Evolutionary conservation across 30 jellyfish, hydroid and myxozoan species (phyloP).

Genomic region (Hydractinia echinata): DNA sequence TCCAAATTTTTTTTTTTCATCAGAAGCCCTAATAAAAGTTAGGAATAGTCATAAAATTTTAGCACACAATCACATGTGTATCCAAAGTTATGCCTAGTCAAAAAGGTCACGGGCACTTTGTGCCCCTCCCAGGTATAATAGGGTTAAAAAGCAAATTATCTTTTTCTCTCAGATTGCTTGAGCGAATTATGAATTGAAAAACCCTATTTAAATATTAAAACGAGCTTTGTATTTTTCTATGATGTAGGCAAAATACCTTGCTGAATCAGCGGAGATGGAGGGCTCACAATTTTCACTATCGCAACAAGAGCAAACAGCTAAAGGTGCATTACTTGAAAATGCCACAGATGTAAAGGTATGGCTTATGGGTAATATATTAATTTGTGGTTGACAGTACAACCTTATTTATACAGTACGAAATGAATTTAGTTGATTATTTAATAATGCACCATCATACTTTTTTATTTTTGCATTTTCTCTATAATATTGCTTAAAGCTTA

Average conservation of each 20-base stretch:
- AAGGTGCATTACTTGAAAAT: conserved; percentile 93
- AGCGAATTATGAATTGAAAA: background rate
- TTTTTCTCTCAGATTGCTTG: too few relatives aligned
- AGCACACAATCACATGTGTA: too few relatives aligned
- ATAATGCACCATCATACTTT: background rate
- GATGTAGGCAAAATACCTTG: conserved; percentile 80
- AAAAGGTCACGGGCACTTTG: too few relatives aligned
- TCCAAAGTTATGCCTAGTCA: too few relatives aligned
- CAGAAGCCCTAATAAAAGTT: too few relatives aligned
- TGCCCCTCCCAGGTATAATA: too few relatives aligned
- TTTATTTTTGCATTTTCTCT: background rate
- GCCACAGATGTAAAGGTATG: conserved; percentile 89
- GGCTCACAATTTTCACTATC: conserved; percentile 96
- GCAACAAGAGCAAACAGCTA: conserved; percentile 84
- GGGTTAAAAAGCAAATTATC: too few relatives aligned
- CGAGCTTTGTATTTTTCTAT: background rate
- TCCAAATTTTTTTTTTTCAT: too few relatives aligned
- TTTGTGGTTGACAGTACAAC: too few relatives aligned
- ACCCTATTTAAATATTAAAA: background rate
- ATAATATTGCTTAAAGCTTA: too few relatives aligned
- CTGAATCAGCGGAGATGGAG: conserved; percentile 66
- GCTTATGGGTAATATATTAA: background rate
- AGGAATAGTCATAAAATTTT: too few relatives aligned
- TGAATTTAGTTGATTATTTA: background rate
- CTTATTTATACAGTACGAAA: background rate